These are phyloP conservation scores for Arge pagana DNA, from an alignment of 2,888 invertebrate species.

Conservation along the genomic window DNA sequence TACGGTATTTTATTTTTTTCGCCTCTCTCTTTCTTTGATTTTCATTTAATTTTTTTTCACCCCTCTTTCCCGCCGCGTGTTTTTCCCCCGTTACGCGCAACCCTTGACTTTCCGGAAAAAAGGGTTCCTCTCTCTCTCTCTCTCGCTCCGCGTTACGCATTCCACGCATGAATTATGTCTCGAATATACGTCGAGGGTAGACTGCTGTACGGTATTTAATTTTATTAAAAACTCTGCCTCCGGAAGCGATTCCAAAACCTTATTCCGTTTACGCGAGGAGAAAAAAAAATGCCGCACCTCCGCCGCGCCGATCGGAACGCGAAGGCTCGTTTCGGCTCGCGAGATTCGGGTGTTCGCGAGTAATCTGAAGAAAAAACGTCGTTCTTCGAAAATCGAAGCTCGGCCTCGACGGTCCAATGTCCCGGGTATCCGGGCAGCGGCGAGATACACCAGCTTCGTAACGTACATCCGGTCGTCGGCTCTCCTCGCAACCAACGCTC, in stretches of 20 bases:
- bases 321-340: too few species aligned
- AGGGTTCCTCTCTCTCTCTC: too few species aligned
- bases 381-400: too few species aligned
- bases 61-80: constrained; percentile 23
- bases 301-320: too few species aligned
- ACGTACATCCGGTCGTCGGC: too few species aligned
- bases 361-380: too few species aligned
- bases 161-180: constrained; percentile 50
- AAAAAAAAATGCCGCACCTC: too few species aligned
- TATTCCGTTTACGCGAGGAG: not conserved
- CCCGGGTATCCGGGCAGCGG: too few species aligned
- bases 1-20: constrained; percentile 27
- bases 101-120: constrained; percentile 26
- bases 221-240: constrained; percentile 35
- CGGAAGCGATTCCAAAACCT: not conserved
- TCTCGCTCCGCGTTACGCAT: constrained; percentile 45
- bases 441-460: too few species aligned
- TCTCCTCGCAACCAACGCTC: constrained; percentile 42
- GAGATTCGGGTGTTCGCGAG: too few species aligned
- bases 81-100: constrained; percentile 21
- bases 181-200: constrained; percentile 41
- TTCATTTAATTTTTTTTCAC: constrained; percentile 33
- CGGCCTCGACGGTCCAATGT: too few species aligned
- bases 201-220: constrained; percentile 44
- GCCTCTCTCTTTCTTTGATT: constrained; percentile 31